Evolutionary conservation across 35 echinoderm and acorn worm species (phyloP).

Genomic region (Eucidaris tribuloides): DNA sequence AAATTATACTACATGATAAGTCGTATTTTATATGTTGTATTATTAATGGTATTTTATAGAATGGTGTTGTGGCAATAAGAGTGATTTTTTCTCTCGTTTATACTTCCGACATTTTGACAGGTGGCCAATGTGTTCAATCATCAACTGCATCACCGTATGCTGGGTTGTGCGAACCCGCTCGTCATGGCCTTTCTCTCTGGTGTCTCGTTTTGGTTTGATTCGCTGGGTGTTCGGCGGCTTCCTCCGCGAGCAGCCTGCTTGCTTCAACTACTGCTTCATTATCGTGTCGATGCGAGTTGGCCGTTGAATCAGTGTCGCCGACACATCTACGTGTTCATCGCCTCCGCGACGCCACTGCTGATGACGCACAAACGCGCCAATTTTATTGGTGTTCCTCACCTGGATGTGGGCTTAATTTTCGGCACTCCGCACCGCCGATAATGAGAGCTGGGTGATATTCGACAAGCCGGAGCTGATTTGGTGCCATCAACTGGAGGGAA

Average conservation of each 20-base stretch:
- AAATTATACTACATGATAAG: too few species aligned
- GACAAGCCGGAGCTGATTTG: constrained; percentile 84
- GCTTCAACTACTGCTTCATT: constrained; percentile 95
- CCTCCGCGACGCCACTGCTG: constrained; percentile 40
- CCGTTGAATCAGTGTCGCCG: constrained; percentile 65
- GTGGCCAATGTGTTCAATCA: constrained; percentile 60
- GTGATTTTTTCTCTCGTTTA: too few species aligned
- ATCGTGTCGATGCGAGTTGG: constrained; percentile 85
- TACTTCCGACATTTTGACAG: too few species aligned
- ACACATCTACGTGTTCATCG: constrained; percentile 69
- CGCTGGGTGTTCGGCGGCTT: constrained; percentile 62
- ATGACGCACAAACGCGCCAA: constrained; percentile 40
- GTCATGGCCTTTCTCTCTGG: constrained; percentile 83
- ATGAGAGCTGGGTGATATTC: constrained; percentile 60
- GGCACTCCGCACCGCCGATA: constrained; percentile 30
- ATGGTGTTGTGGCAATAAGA: too few species aligned
- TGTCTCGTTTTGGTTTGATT: constrained; percentile 48
- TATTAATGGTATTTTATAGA: too few species aligned
- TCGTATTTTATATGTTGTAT: too few species aligned
- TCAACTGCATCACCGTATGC: constrained; percentile 60
- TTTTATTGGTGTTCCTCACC: neutral
- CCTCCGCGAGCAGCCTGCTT: constrained; percentile 58
- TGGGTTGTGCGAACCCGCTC: constrained; percentile 58
- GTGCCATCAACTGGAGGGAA: constrained; percentile 79
- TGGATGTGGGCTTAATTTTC: constrained; percentile 71